Conservation (phyloP, 2,797 vertebrate genomes). For the Pseudocheirus occidentalis region DNA sequence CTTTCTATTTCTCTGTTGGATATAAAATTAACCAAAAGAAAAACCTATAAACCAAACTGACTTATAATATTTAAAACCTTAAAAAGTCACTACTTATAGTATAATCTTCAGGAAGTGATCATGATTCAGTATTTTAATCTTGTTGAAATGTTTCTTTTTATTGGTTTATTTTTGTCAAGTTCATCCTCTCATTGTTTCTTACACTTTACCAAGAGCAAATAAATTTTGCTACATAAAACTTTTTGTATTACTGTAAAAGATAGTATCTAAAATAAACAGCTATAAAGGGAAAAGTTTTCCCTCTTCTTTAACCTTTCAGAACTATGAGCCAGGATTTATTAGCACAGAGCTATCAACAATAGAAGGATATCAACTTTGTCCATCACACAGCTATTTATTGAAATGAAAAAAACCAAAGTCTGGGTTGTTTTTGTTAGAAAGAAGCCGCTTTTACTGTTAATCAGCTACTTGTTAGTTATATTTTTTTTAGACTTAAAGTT, state of each 20-base stretch:
- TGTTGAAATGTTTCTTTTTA: not conserved
- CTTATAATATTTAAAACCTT: too few relatives aligned
- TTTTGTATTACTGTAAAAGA: not conserved
- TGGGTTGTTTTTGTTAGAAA: conserved; percentile 37
- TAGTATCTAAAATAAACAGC: conserved; percentile 18
- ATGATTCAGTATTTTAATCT: conserved; percentile 24
- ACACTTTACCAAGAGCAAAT: not conserved
- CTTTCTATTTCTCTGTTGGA: not conserved
- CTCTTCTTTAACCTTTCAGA: conserved; percentile 7
- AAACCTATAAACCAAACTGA: not conserved
- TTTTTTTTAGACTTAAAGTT: conserved; percentile 47
- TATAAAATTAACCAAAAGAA: not conserved
- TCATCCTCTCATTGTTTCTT: not conserved
- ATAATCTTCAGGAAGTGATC: not conserved
- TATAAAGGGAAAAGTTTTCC: conserved; percentile 46
- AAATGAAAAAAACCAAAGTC: conserved; percentile 33
- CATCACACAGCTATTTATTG: conserved; percentile 28
- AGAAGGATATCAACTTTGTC: conserved; percentile 13
- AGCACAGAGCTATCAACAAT: conserved; percentile 17
- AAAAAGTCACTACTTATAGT: not conserved
- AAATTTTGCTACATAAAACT: not conserved
- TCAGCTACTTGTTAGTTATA: conserved; percentile 49
- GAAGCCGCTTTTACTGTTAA: conserved; percentile 6
- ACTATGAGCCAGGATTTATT: conserved; percentile 23
- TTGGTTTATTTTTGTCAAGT: conserved; percentile 23